phyloP scores from a whole-genome alignment of 2,888 invertebrate genomes.

The Cremastobaeus sp. region DNA sequence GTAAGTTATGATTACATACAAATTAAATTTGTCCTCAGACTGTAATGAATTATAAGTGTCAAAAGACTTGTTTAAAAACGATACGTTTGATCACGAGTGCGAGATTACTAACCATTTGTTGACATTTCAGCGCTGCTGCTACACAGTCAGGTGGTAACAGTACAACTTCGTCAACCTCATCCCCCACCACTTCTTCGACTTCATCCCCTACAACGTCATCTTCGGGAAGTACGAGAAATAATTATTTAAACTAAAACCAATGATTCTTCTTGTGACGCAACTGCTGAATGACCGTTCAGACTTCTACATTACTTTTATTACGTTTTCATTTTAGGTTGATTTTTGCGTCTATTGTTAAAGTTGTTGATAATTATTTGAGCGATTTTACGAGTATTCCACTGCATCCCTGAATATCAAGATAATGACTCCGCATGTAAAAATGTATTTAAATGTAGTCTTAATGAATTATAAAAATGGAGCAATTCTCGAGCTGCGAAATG shows the following conservation, averaged over 20 bases:
- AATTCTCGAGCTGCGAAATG: constrained; percentile 23
- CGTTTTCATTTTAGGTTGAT: constrained; percentile 18
- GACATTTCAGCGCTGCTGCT: constrained; percentile 69
- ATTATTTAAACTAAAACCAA: constrained; percentile 71
- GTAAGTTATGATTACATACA: constrained; percentile 26
- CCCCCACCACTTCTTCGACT: constrained; percentile 56
- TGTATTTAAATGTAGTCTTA: constrained; percentile 54
- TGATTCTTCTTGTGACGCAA: too few relatives aligned
- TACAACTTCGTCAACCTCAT: too few relatives aligned
- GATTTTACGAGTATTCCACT: constrained; percentile 50
- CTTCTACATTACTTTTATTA: constrained; percentile 44
- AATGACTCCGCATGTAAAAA: constrained; percentile 47
- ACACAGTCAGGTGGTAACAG: constrained; percentile 70
- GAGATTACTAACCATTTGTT: constrained; percentile 2
- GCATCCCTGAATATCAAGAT: constrained; percentile 32
- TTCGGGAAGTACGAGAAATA: constrained; percentile 66
- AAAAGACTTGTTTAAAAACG: constrained; percentile 2
- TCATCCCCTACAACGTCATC: constrained; percentile 65
- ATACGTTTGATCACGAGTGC: constrained; percentile 3
- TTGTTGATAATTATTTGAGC: constrained; percentile 16
- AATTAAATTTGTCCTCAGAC: not conserved
- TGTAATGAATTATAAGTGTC: constrained; percentile 2
- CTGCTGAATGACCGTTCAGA: too few relatives aligned
- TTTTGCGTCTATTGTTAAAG: constrained; percentile 27
- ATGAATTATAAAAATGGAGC: constrained; percentile 11